These are phyloP conservation scores for Bucco capensis DNA, from an alignment of 2,113 vertebrate genomes.

Conservation along the genomic window DNA sequence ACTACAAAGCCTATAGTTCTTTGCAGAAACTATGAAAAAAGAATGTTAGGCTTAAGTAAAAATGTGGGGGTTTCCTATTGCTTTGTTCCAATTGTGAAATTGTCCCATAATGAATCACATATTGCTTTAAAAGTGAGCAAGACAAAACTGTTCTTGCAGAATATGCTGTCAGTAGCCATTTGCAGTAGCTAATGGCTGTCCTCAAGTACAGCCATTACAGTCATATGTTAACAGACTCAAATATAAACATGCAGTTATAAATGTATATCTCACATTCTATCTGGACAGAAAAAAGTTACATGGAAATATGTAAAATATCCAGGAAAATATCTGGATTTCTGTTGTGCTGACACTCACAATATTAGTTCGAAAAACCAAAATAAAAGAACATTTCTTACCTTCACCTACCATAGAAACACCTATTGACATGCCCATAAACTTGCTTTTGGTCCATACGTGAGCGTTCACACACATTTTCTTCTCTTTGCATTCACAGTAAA, in stretches of 20 bases:
- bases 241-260: neutral
- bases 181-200: no score
- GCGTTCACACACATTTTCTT: conserved; percentile 87
- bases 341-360: neutral
- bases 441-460: conserved; percentile 97
- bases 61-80: fast-evolving
- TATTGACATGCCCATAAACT: conserved; percentile 98
- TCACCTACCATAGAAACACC: conserved; percentile 97
- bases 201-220: no score
- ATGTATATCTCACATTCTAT: fast-evolving
- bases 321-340: neutral
- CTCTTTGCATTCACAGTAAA: conserved; percentile 96
- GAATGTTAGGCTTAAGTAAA: neutral
- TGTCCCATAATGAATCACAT: fast-evolving
- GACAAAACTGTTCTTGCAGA: neutral
- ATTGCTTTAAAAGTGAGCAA: neutral
- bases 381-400: conserved; percentile 76
- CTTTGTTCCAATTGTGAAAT: neutral
- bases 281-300: neutral
- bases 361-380: neutral
- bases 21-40: neutral
- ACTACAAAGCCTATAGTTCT: neutral
- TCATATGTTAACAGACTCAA: neutral
- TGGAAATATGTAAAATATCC: neutral
- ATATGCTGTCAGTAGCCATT: neutral